phyloP scores from a whole-genome alignment of 2,797 vertebrate species.

The Gallinago solitaria region DNA sequence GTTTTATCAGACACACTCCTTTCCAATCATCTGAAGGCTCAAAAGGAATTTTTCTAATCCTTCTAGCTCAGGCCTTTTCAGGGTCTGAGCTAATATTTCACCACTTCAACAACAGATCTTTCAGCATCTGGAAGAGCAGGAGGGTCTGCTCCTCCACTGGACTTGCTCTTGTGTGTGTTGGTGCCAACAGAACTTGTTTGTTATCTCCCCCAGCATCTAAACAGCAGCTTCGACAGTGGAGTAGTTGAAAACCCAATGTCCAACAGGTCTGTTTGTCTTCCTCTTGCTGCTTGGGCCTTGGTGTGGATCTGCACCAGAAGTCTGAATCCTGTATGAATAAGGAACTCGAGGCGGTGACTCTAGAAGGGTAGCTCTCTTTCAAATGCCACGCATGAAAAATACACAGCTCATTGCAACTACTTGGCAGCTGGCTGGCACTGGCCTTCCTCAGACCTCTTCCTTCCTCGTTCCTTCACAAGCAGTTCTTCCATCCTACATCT shows the following conservation, averaged over 20 bases:
- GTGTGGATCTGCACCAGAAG: background rate
- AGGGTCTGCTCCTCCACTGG: background rate
- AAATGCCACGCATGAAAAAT: background rate
- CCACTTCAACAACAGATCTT: background rate
- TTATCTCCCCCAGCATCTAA: background rate
- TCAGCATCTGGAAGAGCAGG: background rate
- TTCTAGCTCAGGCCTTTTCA: background rate
- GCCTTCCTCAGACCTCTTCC: background rate
- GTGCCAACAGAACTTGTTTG: background rate
- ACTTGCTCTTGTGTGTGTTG: background rate
- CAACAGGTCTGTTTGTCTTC: background rate
- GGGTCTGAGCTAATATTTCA: background rate
- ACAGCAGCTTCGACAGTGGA: background rate
- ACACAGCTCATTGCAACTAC: background rate
- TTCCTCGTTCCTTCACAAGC: background rate
- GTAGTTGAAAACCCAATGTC: background rate
- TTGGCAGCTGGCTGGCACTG: background rate
- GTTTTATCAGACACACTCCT: background rate
- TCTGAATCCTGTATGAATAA: background rate
- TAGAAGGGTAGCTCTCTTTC: background rate
- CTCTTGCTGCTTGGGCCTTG: background rate
- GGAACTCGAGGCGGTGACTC: background rate
- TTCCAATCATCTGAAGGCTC: background rate
- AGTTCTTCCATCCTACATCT: background rate
- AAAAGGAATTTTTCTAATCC: background rate